Base-by-base conservation (phyloP, 2,888 invertebrate species). In the Pristionchus exspectatus region DNA sequence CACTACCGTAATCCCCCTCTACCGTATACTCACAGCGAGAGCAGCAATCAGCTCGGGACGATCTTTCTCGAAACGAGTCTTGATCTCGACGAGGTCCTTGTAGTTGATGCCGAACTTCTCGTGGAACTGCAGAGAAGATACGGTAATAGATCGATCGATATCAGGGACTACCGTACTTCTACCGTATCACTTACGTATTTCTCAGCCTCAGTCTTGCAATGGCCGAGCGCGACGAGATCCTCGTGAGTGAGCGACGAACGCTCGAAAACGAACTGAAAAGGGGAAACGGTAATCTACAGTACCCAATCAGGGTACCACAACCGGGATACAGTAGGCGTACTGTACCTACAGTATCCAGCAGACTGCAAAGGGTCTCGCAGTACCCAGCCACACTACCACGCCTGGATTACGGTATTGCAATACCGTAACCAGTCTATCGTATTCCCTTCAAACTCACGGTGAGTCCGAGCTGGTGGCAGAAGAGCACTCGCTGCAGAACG, bases 401-500 rank as follows among this genome's bases (percentile, higher is more conserved):
- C n/a, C n/a, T n/a, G n/a, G 38, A 5, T 38, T 38, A 38, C 38
- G 38, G 38, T 38, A 38, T 38, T 38, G 38, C 38, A 5, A 38
- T 38, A 38, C 38, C 38, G 38, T 38, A 38, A 5, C 59, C 18
- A 21, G 5, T 38, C 59, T 21, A 59, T 21, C 59, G 59, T 59
- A 59, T 21, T 21, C 59, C 54, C 54, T 18, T 18, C 18, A 59
- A 59, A 59, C 59, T 59, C 59, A 59, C 59, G 7, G 63, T 24
- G n/a, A 63, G 24, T n/a, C 63, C 63, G 63, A 63, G 63, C n/a
- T 63, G 63, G 63, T 63, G 63, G 63, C 63, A 63, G 63, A 63
- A 63, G 63, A 63, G 63, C 63, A 63, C 63, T 21, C 24, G 63
- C 63, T 63, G 63, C 63, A 63, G 24, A 24, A n/a, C 10, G 24